phyloP scores from a whole-genome alignment of 2,113 vertebrate species.

The Trachemys scripta region DNA sequence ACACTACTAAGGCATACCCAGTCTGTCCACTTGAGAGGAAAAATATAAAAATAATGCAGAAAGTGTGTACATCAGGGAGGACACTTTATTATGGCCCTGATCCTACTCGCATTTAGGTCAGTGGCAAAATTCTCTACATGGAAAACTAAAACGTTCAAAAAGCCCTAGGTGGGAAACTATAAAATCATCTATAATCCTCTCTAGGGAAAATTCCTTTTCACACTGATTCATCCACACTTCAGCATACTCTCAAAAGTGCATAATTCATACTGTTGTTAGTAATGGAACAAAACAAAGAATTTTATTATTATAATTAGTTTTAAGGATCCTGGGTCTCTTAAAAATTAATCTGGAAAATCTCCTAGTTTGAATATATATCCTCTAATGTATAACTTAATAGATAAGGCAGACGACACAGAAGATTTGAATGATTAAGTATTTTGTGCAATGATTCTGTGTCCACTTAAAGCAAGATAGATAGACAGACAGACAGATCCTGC shows the following conservation, averaged over 20 bases:
- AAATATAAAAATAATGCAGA: neutral
- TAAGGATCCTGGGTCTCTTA: neutral
- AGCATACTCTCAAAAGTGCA: neutral
- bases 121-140: neutral
- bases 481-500: neutral
- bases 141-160: neutral
- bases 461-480: neutral
- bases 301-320: neutral
- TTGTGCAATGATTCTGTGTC: conserved; percentile 23
- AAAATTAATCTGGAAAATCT: neutral
- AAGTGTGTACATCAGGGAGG: neutral
- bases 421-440: conserved; percentile 18
- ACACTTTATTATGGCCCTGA: neutral
- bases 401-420: conserved; percentile 32
- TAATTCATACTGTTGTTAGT: neutral
- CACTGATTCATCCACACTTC: accelerated
- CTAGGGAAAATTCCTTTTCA: neutral
- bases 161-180: neutral
- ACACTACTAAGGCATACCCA: neutral
- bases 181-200: neutral
- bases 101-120: neutral
- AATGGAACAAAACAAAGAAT: neutral
- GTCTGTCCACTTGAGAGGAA: neutral
- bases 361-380: conserved; percentile 27
- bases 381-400: neutral